Percentiles rank a stretch among this genome's conserved stretches.
Evolutionary conservation across 2,113 vertebrate genomes (phyloP).

Genomic region (Larimichthys polyactis): DNA sequence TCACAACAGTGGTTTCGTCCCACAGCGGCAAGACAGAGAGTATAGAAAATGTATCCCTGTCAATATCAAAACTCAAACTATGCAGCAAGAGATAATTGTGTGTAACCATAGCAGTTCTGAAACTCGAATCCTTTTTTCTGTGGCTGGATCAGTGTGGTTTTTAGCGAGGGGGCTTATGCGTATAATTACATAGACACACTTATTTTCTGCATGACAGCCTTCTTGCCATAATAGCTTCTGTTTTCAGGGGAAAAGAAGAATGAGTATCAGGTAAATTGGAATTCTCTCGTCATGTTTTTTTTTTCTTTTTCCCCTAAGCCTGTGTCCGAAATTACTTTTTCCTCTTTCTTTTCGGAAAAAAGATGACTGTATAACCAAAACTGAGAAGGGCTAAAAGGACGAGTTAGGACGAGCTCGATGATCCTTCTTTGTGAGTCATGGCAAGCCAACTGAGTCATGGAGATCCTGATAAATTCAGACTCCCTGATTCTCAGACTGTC

Average conservation of each 20-base stretch:
- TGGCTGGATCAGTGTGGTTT: slow-evolving; percentile 75
- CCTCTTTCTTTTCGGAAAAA: slow-evolving; percentile 28
- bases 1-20: not conserved
- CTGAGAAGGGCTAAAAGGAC: slow-evolving; percentile 25
- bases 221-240: slow-evolving; percentile 79
- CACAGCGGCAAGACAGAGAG: not conserved
- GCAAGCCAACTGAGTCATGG: not conserved
- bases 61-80: slow-evolving; percentile 57
- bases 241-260: slow-evolving; percentile 75
- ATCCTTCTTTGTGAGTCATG: slow-evolving; percentile 10
- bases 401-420: slow-evolving; percentile 27
- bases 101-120: slow-evolving; percentile 55
- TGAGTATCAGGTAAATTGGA: slow-evolving; percentile 78
- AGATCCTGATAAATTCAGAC: slow-evolving; percentile 4
- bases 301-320: slow-evolving; percentile 48
- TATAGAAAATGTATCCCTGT: slow-evolving; percentile 38
- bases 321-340: slow-evolving; percentile 63
- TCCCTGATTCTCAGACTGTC: not conserved
- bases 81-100: slow-evolving; percentile 57
- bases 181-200: slow-evolving; percentile 84
- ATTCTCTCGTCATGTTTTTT: slow-evolving; percentile 74
- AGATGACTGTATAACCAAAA: slow-evolving; percentile 50
- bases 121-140: slow-evolving; percentile 63
- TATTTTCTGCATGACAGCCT: slow-evolving; percentile 84
- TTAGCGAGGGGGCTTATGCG: slow-evolving; percentile 72